Percentiles rank a stretch among this genome's conserved stretches.
phyloP scores from a whole-genome alignment of 2,113 vertebrate species.

The Clarias batrachus region DNA sequence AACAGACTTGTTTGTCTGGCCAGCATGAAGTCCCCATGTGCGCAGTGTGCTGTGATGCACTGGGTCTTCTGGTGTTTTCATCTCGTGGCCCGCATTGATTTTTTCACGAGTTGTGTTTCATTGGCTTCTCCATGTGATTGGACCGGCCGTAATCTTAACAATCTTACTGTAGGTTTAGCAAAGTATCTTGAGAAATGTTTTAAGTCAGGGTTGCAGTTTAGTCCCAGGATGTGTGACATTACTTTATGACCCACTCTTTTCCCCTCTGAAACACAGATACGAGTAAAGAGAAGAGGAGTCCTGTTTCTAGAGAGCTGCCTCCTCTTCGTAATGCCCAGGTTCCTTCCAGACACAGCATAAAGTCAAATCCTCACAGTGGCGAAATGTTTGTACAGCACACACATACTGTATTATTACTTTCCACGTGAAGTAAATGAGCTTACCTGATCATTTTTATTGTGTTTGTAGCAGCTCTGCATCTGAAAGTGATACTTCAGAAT shows the following conservation, averaged over 20 bases:
- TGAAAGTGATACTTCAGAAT: slow-evolving; percentile 58
- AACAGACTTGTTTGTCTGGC: too few relatives aligned
- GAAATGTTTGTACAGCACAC: slow-evolving; percentile 51
- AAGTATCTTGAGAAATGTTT: background rate
- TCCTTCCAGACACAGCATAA: slow-evolving; percentile 41
- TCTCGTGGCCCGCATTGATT: too few relatives aligned
- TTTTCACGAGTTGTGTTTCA: too few relatives aligned
- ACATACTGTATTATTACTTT: background rate
- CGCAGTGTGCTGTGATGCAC: too few relatives aligned
- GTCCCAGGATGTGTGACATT: background rate
- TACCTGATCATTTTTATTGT: background rate
- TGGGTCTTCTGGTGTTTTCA: too few relatives aligned
- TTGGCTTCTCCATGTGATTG: too few relatives aligned
- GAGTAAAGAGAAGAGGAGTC: slow-evolving; percentile 54
- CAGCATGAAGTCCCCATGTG: too few relatives aligned
- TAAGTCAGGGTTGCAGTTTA: background rate
- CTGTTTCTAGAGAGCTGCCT: slow-evolving; percentile 36
- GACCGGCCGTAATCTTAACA: background rate
- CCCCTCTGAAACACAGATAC: slow-evolving; percentile 5
- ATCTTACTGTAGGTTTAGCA: background rate
- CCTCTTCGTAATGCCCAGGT: slow-evolving; percentile 46
- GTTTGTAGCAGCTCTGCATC: slow-evolving; percentile 51
- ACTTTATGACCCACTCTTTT: background rate
- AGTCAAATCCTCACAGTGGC: slow-evolving; percentile 32
- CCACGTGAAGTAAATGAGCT: background rate